These are phyloP conservation scores for Tribolium madens DNA, from an alignment of 1,140 invertebrate genomes.

Conservation along the genomic window DNA sequence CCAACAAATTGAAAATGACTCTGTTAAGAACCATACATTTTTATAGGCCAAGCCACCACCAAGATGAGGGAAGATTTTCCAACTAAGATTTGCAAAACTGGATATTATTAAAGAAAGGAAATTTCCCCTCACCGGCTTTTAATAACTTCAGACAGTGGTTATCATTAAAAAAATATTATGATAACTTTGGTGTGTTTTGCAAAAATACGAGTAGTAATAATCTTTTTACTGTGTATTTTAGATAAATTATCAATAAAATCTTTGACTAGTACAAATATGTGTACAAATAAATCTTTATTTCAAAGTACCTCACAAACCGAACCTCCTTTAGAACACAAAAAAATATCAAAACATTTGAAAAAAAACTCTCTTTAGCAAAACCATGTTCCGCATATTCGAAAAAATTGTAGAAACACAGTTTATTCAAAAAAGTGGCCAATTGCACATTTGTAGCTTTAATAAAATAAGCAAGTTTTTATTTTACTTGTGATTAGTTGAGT, in stretches of 20 bases:
- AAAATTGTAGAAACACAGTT: too few relatives aligned
- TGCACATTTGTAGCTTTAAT: background rate
- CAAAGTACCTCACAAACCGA: too few relatives aligned
- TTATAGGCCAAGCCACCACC: background rate
- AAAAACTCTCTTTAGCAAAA: too few relatives aligned
- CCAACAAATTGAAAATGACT: conserved; percentile 44
- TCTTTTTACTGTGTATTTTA: conserved; percentile 12
- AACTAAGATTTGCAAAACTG: too few relatives aligned
- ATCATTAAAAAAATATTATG: conserved; percentile 6
- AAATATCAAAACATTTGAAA: too few relatives aligned
- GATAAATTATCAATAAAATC: conserved; percentile 9
- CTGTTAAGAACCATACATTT: conserved; percentile 39
- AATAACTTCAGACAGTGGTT: background rate
- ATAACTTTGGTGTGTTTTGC: background rate
- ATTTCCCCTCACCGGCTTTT: background rate
- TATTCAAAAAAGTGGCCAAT: too few relatives aligned
- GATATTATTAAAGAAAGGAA: background rate
- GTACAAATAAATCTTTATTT: background rate
- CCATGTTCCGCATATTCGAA: too few relatives aligned
- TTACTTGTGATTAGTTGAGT: too few relatives aligned
- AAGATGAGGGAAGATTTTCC: background rate
- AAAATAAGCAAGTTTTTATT: background rate
- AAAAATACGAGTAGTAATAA: background rate
- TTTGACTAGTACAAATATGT: conserved; percentile 8
- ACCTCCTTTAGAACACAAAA: too few relatives aligned